phyloP scores from a whole-genome alignment of 2,797 vertebrate species.

The Iguana delicatissima region DNA sequence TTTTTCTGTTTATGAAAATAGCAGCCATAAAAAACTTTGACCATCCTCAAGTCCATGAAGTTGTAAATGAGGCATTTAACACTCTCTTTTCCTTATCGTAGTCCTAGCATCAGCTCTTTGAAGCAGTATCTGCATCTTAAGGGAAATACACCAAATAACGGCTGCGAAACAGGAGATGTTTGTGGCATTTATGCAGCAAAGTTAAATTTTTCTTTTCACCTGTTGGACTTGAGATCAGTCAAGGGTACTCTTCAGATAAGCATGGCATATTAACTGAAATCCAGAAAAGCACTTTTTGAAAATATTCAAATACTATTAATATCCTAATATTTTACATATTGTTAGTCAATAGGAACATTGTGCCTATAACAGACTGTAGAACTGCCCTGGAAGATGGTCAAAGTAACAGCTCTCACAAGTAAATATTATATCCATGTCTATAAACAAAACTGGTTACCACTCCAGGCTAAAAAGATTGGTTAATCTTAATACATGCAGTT shows the following conservation, averaged over 20 bases:
- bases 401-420: not conserved
- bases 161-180: not conserved
- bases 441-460: not conserved
- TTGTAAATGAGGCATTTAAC: too few species aligned
- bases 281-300: not conserved
- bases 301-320: not conserved
- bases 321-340: not conserved
- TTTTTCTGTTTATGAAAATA: too few species aligned
- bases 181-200: not conserved
- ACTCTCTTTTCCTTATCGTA: too few species aligned
- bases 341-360: not conserved
- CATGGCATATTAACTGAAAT: not conserved
- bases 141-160: not conserved
- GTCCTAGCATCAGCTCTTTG: too few species aligned
- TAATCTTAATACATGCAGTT: not conserved
- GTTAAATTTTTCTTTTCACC: not conserved
- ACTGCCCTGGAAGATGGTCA: not conserved
- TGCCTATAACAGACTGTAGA: not conserved
- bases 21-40: too few species aligned
- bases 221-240: too few species aligned
- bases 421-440: not conserved
- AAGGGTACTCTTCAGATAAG: not conserved
- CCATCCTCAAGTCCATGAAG: too few species aligned
- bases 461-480: not conserved
- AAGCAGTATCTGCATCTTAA: too few species aligned